These are phyloP conservation scores for Xiphorhynchus erythropygius DNA, from an alignment of 2,797 vertebrate genomes.

Conservation along the genomic window DNA sequence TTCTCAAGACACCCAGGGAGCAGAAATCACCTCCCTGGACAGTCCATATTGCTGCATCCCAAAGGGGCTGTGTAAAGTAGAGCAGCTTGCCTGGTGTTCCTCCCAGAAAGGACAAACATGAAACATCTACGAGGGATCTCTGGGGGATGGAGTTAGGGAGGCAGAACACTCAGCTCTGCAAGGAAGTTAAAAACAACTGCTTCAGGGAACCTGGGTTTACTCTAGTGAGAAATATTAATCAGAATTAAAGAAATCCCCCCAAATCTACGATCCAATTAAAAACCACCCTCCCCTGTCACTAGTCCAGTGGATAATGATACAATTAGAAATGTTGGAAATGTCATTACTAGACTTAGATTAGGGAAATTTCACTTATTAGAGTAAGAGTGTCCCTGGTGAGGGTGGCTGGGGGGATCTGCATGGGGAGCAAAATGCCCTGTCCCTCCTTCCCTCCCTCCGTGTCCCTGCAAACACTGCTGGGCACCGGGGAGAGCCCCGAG, in stretches of 20 bases:
- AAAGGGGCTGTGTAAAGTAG: background rate
- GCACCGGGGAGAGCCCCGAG: background rate
- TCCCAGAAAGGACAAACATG: background rate
- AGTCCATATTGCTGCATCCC: background rate
- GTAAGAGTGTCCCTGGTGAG: background rate
- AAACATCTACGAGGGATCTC: background rate
- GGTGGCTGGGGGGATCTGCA: background rate
- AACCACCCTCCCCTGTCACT: background rate
- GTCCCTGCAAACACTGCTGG: background rate
- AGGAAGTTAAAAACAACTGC: background rate
- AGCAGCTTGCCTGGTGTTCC: background rate
- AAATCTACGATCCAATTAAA: background rate
- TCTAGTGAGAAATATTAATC: background rate
- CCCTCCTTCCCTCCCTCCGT: background rate
- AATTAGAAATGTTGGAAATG: slow-evolving; percentile 10
- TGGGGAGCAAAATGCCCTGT: background rate
- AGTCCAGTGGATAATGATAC: background rate
- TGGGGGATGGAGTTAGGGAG: background rate
- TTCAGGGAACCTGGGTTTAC: background rate
- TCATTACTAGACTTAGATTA: background rate
- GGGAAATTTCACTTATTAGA: background rate
- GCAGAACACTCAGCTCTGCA: background rate
- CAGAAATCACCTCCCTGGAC: background rate
- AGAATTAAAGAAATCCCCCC: background rate
- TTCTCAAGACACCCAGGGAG: background rate